Base-by-base conservation (phyloP, 2,888 invertebrate species). In the Brassicogethes aeneus region DNA sequence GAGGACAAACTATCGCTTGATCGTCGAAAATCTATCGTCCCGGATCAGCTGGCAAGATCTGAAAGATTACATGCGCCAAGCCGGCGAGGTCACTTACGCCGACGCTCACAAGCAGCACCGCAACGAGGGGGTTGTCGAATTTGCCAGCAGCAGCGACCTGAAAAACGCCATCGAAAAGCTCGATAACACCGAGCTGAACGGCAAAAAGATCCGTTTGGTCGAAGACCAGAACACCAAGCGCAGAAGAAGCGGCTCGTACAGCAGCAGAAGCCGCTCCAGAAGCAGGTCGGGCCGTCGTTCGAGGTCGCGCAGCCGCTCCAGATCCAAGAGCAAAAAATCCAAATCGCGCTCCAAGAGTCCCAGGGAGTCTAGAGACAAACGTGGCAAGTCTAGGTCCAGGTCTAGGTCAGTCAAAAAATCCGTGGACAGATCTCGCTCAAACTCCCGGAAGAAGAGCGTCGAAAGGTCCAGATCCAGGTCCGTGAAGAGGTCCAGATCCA, bases 41-140 rank as follows among this genome's bases (percentile, higher is more conserved):
- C 84, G 97, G 60, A 93, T 96, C 66, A 95, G 95, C 75, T 99
- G 97, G 97, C 77, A 95, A 91, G 97, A 97, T 72, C 76, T 99
- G 71, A 99, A 99, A 77, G 99, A 99, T 77, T 94, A 93, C 72
- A 97, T 99, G 96, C 83, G 99, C 59, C 92, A 94, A 70, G 95
- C 95, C 55, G 97, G 97, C 48, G 99, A 99, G 75, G 97, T 99
- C 2, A 97, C 96, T 17, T 99, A 95, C 68, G 97, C 99, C 55
- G 99, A 83, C 70, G 99, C 97, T 13, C 97, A 99, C 65, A 95
- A 95, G 65, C 87, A 91, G 61, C 84, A 88, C 54, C 81, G 89
- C 54, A 96, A 96, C 72, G 92, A 92, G 72, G 92, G 92, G 36
- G 90, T 97, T 56, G 96, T 99, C 5, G 97, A 99, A 66, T 99